Percentiles rank a stretch among this genome's conserved stretches.
phyloP scores from a whole-genome alignment of 2,797 vertebrate species.

The Gobionotothen gibberifrons region DNA sequence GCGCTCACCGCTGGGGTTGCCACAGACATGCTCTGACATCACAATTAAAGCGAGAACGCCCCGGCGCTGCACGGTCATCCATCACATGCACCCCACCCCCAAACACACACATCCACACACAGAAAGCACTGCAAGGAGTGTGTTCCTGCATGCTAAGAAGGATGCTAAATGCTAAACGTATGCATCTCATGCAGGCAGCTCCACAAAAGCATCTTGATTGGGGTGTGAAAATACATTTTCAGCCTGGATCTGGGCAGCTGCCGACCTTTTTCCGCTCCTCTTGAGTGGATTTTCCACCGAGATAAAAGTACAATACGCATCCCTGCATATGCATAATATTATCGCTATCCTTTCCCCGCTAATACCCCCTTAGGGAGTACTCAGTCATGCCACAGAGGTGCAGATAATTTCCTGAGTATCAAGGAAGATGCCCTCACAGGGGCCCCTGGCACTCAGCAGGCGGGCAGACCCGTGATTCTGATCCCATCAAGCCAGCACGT shows the following conservation, averaged over 20 bases:
- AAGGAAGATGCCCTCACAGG: constrained; percentile 48
- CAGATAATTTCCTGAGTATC: constrained; percentile 48
- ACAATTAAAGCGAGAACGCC: constrained; percentile 77
- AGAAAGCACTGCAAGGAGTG: constrained; percentile 19
- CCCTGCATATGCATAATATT: constrained; percentile 13
- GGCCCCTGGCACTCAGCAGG: constrained; percentile 59
- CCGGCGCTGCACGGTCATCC: constrained; percentile 72
- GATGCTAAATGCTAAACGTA: constrained; percentile 7
- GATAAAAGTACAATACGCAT: constrained; percentile 37
- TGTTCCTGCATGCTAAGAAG: constrained; percentile 64
- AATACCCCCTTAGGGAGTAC: constrained; percentile 13
- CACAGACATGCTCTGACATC: constrained; percentile 75
- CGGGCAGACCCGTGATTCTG: constrained; percentile 57
- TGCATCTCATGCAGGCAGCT: constrained; percentile 41
- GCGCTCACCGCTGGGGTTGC: constrained; percentile 62
- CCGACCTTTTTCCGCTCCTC: constrained; percentile 12
- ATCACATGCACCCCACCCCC: constrained; percentile 66
- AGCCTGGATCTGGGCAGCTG: constrained; percentile 26
- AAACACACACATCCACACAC: constrained; percentile 30
- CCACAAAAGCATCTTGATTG: constrained; percentile 54
- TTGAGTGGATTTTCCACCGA: constrained; percentile 32
- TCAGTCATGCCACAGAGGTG: constrained; percentile 45
- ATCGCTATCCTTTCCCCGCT: constrained; percentile 21
- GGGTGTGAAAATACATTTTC: constrained; percentile 51
- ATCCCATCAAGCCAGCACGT: constrained; percentile 76